phyloP scores from a whole-genome alignment of 2,888 invertebrate genomes.

The Acanthosepion lycidas region DNA sequence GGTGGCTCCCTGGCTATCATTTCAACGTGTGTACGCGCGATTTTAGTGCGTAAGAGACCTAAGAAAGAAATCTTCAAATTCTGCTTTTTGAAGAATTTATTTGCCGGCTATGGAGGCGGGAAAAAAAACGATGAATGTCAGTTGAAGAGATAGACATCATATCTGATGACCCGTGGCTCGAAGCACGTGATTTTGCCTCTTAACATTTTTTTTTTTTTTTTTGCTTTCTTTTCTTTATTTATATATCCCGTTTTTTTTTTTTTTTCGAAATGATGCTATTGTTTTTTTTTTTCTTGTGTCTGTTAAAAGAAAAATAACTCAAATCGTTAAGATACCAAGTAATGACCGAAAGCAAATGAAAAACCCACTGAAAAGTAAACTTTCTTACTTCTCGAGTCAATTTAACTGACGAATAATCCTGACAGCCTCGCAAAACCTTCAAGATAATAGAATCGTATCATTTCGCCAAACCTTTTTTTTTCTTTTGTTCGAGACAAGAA shows the following conservation, averaged over 20 bases:
- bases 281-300: background rate
- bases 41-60: background rate
- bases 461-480: too few relatives aligned
- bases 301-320: background rate
- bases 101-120: background rate
- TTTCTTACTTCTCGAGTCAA: background rate
- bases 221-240: background rate
- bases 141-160: background rate
- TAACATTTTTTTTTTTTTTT: background rate
- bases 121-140: background rate
- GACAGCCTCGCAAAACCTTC: background rate
- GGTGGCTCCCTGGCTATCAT: background rate
- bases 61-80: background rate
- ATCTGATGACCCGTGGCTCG: background rate
- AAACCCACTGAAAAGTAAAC: background rate
- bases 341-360: background rate
- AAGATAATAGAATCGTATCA: conserved; percentile 11
- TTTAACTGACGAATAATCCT: background rate
- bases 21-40: background rate
- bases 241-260: background rate
- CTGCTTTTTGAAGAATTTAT: background rate
- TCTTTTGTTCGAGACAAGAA: background rate
- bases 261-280: background rate
- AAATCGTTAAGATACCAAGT: background rate
- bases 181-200: background rate